These are phyloP conservation scores for Drosophila ustulata DNA, from an alignment of 2,888 invertebrate species.

Conservation along the genomic window DNA sequence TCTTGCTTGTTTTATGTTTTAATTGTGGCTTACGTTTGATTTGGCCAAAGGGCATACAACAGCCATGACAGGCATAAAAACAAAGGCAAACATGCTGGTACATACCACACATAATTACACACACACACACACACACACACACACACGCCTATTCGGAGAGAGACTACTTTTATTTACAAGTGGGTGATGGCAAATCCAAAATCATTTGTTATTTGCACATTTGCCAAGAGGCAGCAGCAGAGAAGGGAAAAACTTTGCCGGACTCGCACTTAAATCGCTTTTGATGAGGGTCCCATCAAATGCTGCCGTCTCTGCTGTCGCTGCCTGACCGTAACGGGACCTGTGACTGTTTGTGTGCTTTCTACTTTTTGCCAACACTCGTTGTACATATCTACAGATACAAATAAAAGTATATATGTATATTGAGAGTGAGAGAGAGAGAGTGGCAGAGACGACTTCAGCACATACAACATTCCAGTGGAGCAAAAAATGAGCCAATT, in stretches of 20 bases:
- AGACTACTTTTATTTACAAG: constrained; percentile 71
- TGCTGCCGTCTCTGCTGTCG: constrained; percentile 23
- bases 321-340: constrained; percentile 58
- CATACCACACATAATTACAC: constrained; percentile 54
- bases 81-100: constrained; percentile 75
- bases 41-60: constrained; percentile 73
- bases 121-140: constrained; percentile 21
- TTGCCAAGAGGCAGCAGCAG: constrained; percentile 56
- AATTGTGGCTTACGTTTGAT: constrained; percentile 79
- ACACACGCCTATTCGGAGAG: constrained; percentile 1
- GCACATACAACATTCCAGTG: constrained; percentile 7
- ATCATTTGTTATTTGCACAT: constrained; percentile 78
- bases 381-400: not conserved
- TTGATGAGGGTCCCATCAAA: constrained; percentile 74
- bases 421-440: not conserved
- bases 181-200: constrained; percentile 75
- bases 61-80: constrained; percentile 76
- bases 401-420: not conserved
- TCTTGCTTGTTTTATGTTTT: constrained; percentile 65
- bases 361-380: constrained; percentile 1
- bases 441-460: not conserved
- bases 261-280: constrained; percentile 69
- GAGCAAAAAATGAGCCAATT: constrained; percentile 58
- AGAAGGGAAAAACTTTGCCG: constrained; percentile 50
- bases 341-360: constrained; percentile 4